These are phyloP conservation scores for Ctenicera cuprea DNA, from an alignment of 2,888 invertebrate species.

Conservation along the genomic window DNA sequence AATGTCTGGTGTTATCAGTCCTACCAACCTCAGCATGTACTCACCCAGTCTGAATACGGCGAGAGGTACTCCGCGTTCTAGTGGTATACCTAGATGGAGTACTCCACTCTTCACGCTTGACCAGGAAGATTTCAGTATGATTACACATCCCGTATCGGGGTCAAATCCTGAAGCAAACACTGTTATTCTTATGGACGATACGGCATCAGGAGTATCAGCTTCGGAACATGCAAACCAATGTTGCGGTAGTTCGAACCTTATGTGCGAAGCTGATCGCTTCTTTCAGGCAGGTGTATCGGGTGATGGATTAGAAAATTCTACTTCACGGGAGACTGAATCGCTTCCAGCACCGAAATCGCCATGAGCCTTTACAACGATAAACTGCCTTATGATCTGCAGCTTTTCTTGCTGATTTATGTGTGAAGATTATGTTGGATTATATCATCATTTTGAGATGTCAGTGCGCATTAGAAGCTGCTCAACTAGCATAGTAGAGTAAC, in stretches of 20 bases:
- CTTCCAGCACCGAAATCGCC: conserved; percentile 68
- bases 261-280: conserved; percentile 77
- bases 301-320: conserved; percentile 74
- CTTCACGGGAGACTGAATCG: conserved; percentile 65
- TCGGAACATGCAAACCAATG: conserved; percentile 66
- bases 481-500: conserved; percentile 66
- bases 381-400: conserved; percentile 69
- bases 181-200: conserved; percentile 88
- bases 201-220: conserved; percentile 61
- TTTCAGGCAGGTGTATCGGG: conserved; percentile 79
- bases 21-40: conserved; percentile 90
- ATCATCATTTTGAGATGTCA: conserved; percentile 64
- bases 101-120: conserved; percentile 91
- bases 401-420: conserved; percentile 70
- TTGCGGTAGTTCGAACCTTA: conserved; percentile 70
- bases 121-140: conserved; percentile 94
- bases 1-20: conserved; percentile 91
- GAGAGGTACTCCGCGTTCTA: conserved; percentile 80
- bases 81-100: conserved; percentile 84
- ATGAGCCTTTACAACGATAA: conserved; percentile 65
- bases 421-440: conserved; percentile 69
- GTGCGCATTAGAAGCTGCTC: conserved; percentile 70
- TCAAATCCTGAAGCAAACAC: conserved; percentile 80
- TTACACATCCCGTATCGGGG: conserved; percentile 82
- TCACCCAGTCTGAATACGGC: conserved; percentile 84